Evolutionary conservation across 2,888 invertebrate genomes (phyloP).

Genomic region (Eumerus sabulonum): DNA sequence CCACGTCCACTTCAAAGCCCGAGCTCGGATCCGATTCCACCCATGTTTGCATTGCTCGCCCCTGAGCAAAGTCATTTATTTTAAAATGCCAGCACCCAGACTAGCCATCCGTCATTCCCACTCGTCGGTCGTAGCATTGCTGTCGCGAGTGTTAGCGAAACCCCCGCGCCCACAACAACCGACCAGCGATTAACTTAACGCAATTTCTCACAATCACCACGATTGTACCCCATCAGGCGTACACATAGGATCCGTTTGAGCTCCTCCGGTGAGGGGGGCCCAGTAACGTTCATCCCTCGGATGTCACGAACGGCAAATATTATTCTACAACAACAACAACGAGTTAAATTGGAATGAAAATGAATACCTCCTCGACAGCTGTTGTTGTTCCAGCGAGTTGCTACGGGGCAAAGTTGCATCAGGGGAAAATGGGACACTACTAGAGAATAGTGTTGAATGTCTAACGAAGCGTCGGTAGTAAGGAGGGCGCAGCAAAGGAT

Average conservation of each 20-base stretch:
- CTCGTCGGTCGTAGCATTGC: background rate
- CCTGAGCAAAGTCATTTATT: conserved; percentile 28
- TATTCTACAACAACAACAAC: conserved; percentile 42
- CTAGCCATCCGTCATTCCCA: conserved; percentile 42
- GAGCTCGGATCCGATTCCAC: background rate
- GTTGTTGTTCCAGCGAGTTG: background rate
- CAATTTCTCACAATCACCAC: conserved; percentile 62
- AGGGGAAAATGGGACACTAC: too few relatives aligned
- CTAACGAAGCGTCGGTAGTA: background rate
- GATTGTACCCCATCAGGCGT: conserved; percentile 42
- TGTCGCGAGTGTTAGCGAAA: background rate
- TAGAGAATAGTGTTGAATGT: too few relatives aligned
- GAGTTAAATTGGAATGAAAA: conserved; percentile 65
- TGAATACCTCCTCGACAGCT: conserved; percentile 19
- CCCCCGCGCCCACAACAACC: background rate
- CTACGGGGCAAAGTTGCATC: too few relatives aligned
- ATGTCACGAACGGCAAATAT: conserved; percentile 67
- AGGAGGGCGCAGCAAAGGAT: conserved; percentile 52
- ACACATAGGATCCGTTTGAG: conserved; percentile 26
- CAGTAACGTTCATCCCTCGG: conserved; percentile 21
- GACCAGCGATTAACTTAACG: conserved; percentile 43
- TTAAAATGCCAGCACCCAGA: conserved; percentile 39
- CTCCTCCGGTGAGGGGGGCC: conserved; percentile 1
- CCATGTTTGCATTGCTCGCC: conserved; percentile 21
- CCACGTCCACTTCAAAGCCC: background rate